A percentile compares a stretch with the other conserved stretches of the same genome.
Evolutionary conservation across 2,113 vertebrate species (phyloP).

Genomic region (Nipponia nippon): DNA sequence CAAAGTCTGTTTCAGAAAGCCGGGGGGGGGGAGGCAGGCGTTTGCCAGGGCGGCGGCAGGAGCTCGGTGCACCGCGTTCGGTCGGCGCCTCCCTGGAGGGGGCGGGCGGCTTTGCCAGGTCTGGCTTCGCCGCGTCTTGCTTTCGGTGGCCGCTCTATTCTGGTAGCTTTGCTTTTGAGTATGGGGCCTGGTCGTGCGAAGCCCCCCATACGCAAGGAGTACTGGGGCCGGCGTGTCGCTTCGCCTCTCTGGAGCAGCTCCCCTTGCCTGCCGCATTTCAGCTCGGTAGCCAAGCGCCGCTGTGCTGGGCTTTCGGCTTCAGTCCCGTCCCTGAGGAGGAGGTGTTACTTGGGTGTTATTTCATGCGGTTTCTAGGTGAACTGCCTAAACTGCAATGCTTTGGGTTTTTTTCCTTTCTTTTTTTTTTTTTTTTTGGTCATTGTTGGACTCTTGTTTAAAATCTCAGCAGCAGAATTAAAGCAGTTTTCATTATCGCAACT

Average conservation of each 20-base stretch:
- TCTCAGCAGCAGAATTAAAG: not conserved
- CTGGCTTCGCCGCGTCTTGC: accelerated
- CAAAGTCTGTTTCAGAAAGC: not conserved
- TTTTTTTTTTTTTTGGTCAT: not conserved
- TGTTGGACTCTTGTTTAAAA: not conserved
- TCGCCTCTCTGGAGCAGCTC: too few species aligned
- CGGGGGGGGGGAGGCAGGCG: accelerated
- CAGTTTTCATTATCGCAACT: not conserved
- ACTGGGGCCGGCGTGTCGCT: not conserved
- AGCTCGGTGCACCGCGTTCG: accelerated
- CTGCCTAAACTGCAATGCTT: not conserved
- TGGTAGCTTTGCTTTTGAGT: not conserved
- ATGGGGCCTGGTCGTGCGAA: not conserved
- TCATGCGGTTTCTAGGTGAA: not conserved
- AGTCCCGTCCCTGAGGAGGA: not conserved
- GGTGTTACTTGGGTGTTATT: not conserved
- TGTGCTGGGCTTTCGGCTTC: not conserved
- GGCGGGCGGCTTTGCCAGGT: not conserved
- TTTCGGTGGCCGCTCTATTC: accelerated
- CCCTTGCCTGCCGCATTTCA: too few species aligned
- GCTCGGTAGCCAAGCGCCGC: accelerated
- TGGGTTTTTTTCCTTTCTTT: accelerated
- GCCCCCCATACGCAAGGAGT: accelerated
- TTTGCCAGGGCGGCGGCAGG: accelerated
- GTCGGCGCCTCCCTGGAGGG: not conserved